These are phyloP conservation scores for Empidonax traillii DNA, from an alignment of 2,113 vertebrate genomes.

Conservation along the genomic window DNA sequence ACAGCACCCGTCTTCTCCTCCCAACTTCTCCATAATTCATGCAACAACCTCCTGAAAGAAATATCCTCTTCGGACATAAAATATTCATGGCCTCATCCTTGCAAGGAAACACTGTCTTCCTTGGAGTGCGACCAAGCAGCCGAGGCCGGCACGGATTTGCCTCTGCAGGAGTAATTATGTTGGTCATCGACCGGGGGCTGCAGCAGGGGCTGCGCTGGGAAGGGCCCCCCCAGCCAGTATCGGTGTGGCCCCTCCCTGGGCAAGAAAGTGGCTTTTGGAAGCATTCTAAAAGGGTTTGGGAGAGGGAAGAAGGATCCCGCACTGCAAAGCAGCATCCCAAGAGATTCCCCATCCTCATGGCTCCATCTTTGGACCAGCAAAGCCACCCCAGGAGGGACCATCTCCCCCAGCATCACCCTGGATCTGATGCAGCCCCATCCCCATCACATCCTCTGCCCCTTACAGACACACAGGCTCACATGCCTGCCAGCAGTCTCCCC, in stretches of 20 bases:
- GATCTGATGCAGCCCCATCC: not conserved
- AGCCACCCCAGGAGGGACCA: not conserved
- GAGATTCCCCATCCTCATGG: not conserved
- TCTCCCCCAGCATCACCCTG: not conserved
- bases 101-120: constrained; percentile 54
- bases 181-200: not conserved
- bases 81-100: constrained; percentile 62
- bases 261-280: not conserved
- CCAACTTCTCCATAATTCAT: constrained; percentile 67
- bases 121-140: not conserved
- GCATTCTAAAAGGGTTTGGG: not conserved
- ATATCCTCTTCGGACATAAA: constrained; percentile 54
- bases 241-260: accelerated
- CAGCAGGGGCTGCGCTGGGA: not conserved
- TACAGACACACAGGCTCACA: not conserved
- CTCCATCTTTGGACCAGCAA: not conserved
- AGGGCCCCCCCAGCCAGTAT: accelerated
- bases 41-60: constrained; percentile 50
- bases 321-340: not conserved
- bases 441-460: accelerated
- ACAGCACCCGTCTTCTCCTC: not conserved
- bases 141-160: constrained; percentile 25
- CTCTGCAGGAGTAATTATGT: constrained; percentile 23
- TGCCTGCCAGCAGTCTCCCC: accelerated
- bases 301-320: not conserved